Base-by-base conservation (phyloP, 2,797 vertebrate genomes). In the Linurgus olivaceus region DNA sequence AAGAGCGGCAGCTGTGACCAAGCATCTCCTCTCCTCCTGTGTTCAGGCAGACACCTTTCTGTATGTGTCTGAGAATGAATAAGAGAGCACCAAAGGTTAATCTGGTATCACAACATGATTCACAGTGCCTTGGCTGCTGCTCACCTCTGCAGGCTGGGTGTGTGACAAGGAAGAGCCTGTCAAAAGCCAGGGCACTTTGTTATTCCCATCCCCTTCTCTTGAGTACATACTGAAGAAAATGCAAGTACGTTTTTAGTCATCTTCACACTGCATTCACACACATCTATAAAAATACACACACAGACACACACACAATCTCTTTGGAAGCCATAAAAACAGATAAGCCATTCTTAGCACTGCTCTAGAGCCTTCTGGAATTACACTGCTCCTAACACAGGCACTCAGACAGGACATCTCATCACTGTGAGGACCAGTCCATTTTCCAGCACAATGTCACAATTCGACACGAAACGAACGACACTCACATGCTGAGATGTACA, bases 231-330 rank as follows among this genome's bases (percentile, higher is more conserved):
- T 63, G 37, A 20, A 54, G 76, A 81, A 87, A 65, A 81, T 29
- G 55, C 45, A 88, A 91, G 65, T 9, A 55, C 12, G 10, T 31
- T 88, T 95, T 94, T 91, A 96, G 89, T 83, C 89, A 79, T 92
- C 74, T 91, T 96, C 95, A 91, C 90, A 50, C 86, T 19, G 48
- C 62, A 72, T 61, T 38, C 76, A 74, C 29, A 3, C 40, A 28
- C 47, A 4, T 17, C 35, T 79, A 87, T 94, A 96, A 94, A 95
- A 96, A 96, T 92, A 94, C 40, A 54, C 66, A 73, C 9, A 24
- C 47, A 91, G 35, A 84, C 31, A 79, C 55, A 72, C 75, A 44
- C n/a, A 13, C 2, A 0, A 40, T 77, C 61, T 66, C 68, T 82
- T 50, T 82, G 61, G 52, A 79, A 94, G 85, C 29, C 87, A 86